Evolutionary conservation across 2,113 vertebrate species (phyloP).

Genomic region (Trematocara stigmaticum): DNA sequence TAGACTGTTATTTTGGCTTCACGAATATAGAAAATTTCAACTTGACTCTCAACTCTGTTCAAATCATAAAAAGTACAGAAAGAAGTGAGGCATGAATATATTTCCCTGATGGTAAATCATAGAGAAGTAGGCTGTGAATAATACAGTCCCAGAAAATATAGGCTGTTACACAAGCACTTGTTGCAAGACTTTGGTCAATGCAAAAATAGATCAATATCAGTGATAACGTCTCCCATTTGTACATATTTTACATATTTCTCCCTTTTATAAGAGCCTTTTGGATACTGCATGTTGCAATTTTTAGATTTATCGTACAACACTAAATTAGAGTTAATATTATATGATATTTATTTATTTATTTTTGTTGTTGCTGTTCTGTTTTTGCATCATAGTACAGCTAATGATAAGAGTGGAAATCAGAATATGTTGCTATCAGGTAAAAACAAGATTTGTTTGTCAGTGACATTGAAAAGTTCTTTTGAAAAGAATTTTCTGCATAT

Average conservation of each 20-base stretch:
- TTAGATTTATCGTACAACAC: not conserved
- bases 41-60: slow-evolving; percentile 45
- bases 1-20: slow-evolving; percentile 48
- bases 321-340: not conserved
- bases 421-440: not conserved
- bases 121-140: slow-evolving; percentile 30
- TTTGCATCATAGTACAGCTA: not conserved
- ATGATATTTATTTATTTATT: not conserved
- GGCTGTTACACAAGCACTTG: not conserved
- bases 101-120: slow-evolving; percentile 33
- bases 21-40: slow-evolving; percentile 58
- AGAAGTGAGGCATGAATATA: slow-evolving; percentile 34
- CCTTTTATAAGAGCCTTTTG: not conserved
- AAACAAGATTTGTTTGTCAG: not conserved
- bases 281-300: not conserved
- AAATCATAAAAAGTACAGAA: slow-evolving; percentile 54
- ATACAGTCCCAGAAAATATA: slow-evolving; percentile 11
- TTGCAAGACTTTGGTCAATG: not conserved
- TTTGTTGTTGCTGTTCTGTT: not conserved
- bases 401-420: not conserved
- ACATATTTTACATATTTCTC: not conserved
- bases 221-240: not conserved
- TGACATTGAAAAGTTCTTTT: not conserved
- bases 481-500: not conserved
- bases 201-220: slow-evolving; percentile 1